Base-by-base conservation (phyloP, 2,797 vertebrate genomes). In the Sebastes steindachneri region DNA sequence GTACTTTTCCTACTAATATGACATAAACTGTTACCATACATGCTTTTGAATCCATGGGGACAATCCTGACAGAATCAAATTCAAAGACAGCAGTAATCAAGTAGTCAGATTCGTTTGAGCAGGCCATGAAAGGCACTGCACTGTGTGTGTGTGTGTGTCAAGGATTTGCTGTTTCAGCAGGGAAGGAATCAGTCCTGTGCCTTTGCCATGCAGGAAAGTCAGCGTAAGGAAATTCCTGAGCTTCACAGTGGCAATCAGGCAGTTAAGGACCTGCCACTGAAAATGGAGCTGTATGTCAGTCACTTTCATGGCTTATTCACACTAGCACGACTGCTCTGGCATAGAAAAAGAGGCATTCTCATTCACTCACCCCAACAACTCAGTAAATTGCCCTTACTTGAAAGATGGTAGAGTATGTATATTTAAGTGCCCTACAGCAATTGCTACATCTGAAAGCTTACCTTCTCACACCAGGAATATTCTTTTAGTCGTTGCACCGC, bases 111-210 rank as follows among this genome's bases (percentile, higher is more conserved):
- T 85, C 74, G 33, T 85, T 70, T 75, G 73, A 63, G 70, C 80
- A 86, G 85, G 58, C 70, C 58, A 65, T 75, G 89, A 88, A 86
- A 85, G 77, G 70, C 68, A 66, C 60, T 51, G 73, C 54, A 29
- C 3, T 48, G 73, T 35, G 35, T 75, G 63, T 68, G 68, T 66
- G 78, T 65, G 63, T 37, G 66, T 79, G 76, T 93, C 54, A 17
- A 83, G 87, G 89, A 94, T 93, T 89, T 94, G 94, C 94, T 94
- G 94, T 82, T 92, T 95, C 94, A 95, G 94, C 93, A 94, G 86
- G 87, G 92, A 92, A 87, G 92, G 92, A 94, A 95, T 93, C 92
- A 93, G 93, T 86, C 75, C 77, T 87, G 79, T 88, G 90, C 86
- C 90, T 86, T 87, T 91, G 88, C 92, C 84, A 75, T 58, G 89